These are phyloP conservation scores for Chelonus formosanus DNA, from an alignment of 2,888 invertebrate genomes.

Conservation along the genomic window DNA sequence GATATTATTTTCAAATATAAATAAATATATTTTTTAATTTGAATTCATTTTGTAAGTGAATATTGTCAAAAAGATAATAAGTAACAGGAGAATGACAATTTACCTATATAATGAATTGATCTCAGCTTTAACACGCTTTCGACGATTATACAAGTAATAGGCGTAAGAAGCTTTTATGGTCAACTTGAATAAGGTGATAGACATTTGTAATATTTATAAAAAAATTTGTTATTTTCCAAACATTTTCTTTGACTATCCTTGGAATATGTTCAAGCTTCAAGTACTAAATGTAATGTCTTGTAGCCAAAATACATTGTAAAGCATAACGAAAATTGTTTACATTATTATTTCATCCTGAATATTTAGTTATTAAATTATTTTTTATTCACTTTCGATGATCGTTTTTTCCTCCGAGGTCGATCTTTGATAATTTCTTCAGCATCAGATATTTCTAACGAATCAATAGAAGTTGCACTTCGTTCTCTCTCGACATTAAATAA, in stretches of 20 bases:
- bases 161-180: too few species aligned
- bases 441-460: constrained; percentile 50
- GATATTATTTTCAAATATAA: too few species aligned
- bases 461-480: constrained; percentile 49
- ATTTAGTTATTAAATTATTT: constrained; percentile 14
- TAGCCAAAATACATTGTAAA: constrained; percentile 15
- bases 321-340: neutral
- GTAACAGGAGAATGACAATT: too few species aligned
- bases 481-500: constrained; percentile 31
- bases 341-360: neutral
- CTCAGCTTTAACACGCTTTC: too few species aligned
- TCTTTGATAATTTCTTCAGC: constrained; percentile 38
- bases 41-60: too few species aligned
- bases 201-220: too few species aligned
- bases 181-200: neutral
- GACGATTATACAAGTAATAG: too few species aligned
- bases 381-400: constrained; percentile 31
- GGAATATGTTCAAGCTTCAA: constrained; percentile 5
- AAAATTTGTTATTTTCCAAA: neutral
- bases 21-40: too few species aligned
- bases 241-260: neutral
- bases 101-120: too few species aligned
- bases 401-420: constrained; percentile 33
- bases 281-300: constrained; percentile 20
- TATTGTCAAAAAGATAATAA: too few species aligned